A percentile compares a stretch with the other conserved stretches of the same genome.
Evolutionary conservation across 2,888 invertebrate genomes (phyloP).

Genomic region (Ligdia adustata): DNA sequence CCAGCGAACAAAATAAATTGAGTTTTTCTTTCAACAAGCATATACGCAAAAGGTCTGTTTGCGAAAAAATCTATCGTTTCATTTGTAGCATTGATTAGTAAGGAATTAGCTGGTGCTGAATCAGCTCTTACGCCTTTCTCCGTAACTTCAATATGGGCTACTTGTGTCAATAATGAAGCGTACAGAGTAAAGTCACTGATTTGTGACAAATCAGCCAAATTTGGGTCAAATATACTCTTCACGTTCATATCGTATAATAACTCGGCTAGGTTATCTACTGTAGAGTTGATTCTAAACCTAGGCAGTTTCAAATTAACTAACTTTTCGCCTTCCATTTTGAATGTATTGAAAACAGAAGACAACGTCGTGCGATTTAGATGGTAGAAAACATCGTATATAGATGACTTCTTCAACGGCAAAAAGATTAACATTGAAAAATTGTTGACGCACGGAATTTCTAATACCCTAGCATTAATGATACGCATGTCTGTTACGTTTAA

Average conservation of each 20-base stretch:
- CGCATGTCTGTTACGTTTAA: conserved; percentile 53
- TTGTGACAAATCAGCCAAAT: conserved; percentile 50
- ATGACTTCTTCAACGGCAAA: conserved; percentile 44
- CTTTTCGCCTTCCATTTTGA: conserved; percentile 39
- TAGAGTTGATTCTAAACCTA: conserved; percentile 53
- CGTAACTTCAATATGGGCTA: conserved; percentile 53
- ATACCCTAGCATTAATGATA: conserved; percentile 49
- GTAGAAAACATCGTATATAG: conserved; percentile 53
- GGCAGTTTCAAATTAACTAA: conserved; percentile 59
- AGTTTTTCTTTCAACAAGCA: conserved; percentile 57
- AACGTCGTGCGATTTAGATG: conserved; percentile 50
- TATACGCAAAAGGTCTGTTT: conserved; percentile 59
- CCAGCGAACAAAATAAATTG: conserved; percentile 66
- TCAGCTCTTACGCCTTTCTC: conserved; percentile 53
- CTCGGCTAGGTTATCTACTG: conserved; percentile 58
- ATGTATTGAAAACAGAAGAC: conserved; percentile 53
- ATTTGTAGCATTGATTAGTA: conserved; percentile 31
- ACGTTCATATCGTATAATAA: conserved; percentile 66
- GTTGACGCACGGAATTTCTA: conserved; percentile 55
- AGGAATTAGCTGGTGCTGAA: conserved; percentile 38
- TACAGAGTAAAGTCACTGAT: conserved; percentile 57
- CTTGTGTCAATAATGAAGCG: conserved; percentile 61
- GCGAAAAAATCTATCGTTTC: conserved; percentile 46
- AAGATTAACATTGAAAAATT: conserved; percentile 59
- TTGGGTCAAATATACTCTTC: conserved; percentile 57